These are phyloP conservation scores for Verasper variegatus DNA, from an alignment of 2,113 vertebrate species.

Conservation along the genomic window DNA sequence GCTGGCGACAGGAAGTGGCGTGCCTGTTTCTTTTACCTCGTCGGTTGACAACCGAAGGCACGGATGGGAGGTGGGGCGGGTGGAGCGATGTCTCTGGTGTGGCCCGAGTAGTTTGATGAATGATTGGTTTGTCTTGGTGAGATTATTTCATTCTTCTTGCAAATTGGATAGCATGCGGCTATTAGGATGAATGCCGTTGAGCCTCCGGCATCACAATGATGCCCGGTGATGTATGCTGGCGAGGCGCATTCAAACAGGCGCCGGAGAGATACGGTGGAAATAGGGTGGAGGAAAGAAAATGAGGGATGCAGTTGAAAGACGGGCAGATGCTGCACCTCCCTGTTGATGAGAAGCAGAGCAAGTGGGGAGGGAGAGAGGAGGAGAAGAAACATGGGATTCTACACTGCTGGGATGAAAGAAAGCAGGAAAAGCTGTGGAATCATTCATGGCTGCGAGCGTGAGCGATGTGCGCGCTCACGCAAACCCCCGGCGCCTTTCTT, in stretches of 20 bases:
- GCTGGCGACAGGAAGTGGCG: conserved; percentile 29
- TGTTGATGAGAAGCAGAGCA: conserved; percentile 20
- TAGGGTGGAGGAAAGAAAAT: background rate
- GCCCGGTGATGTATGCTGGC: conserved; percentile 57
- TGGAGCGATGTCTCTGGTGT: background rate
- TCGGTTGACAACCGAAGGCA: conserved; percentile 12
- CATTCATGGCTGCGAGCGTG: conserved; percentile 1
- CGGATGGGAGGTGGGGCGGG: background rate
- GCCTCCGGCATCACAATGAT: conserved; percentile 54
- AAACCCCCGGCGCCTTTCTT: background rate
- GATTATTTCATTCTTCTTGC: conserved; percentile 74
- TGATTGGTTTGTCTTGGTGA: conserved; percentile 61
- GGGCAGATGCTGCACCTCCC: conserved; percentile 13
- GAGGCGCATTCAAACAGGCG: conserved; percentile 14
- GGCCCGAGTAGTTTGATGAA: conserved; percentile 65
- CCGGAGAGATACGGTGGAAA: background rate
- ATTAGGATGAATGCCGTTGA: conserved; percentile 70
- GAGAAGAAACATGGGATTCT: background rate
- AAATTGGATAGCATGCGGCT: conserved; percentile 68
- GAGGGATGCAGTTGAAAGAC: conserved; percentile 13
- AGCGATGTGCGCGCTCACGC: background rate
- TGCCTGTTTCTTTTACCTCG: background rate
- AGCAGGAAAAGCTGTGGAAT: conserved; percentile 29
- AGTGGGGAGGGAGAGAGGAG: too few relatives aligned
- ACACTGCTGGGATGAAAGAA: conserved; percentile 24